phyloP scores from a whole-genome alignment of 2,888 invertebrate genomes.

The Tromatobia lineatoria region DNA sequence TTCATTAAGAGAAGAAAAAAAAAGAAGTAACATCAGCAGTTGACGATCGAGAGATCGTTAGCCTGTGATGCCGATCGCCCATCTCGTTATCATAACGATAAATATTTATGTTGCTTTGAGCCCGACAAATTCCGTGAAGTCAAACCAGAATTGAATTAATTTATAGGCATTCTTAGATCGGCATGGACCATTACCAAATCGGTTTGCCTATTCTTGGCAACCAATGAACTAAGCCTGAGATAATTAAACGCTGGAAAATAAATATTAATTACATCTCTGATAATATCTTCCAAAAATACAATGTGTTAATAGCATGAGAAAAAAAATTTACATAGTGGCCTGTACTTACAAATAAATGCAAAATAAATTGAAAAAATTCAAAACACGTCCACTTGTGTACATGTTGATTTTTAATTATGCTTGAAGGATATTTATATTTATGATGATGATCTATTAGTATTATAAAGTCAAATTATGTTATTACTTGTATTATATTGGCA shows the following conservation, averaged over 20 bases:
- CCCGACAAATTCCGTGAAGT: conserved; percentile 2
- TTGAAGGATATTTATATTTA: too few species aligned
- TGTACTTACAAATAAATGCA: too few species aligned
- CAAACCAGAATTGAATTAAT: conserved; percentile 17
- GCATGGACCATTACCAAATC: background rate
- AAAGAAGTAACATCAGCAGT: background rate
- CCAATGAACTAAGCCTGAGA: background rate
- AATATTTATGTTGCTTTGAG: conserved; percentile 42
- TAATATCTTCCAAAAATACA: background rate
- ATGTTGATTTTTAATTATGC: too few species aligned
- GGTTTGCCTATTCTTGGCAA: background rate
- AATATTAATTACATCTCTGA: background rate
- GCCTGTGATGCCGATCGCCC: conserved; percentile 24
- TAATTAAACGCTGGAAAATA: background rate
- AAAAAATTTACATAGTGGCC: too few species aligned
- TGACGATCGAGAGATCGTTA: conserved; percentile 26
- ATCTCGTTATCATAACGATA: conserved; percentile 50
- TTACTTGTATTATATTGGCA: too few species aligned
- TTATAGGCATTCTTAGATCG: conserved; percentile 41
- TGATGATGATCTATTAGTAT: too few species aligned
- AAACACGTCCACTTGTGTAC: too few species aligned
- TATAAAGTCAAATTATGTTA: too few species aligned
- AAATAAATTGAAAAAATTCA: too few species aligned
- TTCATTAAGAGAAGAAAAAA: conserved; percentile 4
- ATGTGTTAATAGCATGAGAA: too few species aligned